Evolutionary conservation across 2,888 invertebrate species (phyloP), one percentile per base, ranked within the genome.

Genomic region (Megalurothrips usitatus): DNA sequence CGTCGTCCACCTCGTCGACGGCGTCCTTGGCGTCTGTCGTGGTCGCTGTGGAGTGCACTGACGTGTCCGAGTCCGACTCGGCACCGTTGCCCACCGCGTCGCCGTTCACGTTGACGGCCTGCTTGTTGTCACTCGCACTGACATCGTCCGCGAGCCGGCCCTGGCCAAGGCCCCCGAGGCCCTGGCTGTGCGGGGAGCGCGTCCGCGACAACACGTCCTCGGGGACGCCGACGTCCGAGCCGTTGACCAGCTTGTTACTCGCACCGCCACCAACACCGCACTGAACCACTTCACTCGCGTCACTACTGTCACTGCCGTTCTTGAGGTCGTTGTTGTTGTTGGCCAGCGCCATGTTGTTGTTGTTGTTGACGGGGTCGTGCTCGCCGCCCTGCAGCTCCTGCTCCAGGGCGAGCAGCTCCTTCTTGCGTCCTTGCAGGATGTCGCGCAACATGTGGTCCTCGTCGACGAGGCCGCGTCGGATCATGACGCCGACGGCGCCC

Each of bases 391-490:
- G 90, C 84, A 92, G 87, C 86, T 92, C 92, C 86, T 92, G 92
- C 85, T 92, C 92, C 80, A 94, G 89, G 83, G 91, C 90, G 85
- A 94, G 90, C 86, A 95, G 91, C 83, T 94, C 92, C 88, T 95
- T 94, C 87, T 96, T 96, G 85, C 94, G 93, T 84, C 93, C 95
- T 87, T 96, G 96, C 82, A 97, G 91, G 85, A 97, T 96, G 87
- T 95, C 96, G 82, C 96, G 91, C 85, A 97, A 90, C 91, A 96
- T 95, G 88, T 95, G 94, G 88, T 95, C 94, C 83, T 94, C 94
- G 85, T 85, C 84, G 82, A 85, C 83, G 86, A 88, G 84, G 86
- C 88, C 85, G 84, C 87, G 84, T 84, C 87, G 83, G 82, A 85
- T 84, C 84, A 85, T 85, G 84, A 89, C 86, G 84, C 91, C 91